Percentiles rank a stretch among this genome's conserved stretches.
These are phyloP conservation scores for Nautilus pompilius DNA, from an alignment of 1,140 invertebrate species.

Conservation along the genomic window DNA sequence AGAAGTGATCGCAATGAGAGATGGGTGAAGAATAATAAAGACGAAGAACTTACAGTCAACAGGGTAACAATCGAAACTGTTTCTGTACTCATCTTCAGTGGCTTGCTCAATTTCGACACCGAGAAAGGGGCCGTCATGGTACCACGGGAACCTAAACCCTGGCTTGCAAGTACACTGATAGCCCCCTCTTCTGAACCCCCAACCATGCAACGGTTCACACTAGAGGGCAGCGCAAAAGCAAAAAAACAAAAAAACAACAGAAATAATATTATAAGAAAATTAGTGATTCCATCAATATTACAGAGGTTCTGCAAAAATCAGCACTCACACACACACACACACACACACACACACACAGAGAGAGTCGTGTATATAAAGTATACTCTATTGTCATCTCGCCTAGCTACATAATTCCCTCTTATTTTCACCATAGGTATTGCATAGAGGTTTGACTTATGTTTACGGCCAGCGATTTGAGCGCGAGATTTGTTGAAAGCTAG, in stretches of 20 bases:
- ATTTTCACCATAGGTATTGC: too few relatives aligned
- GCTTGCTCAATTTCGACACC: conserved; percentile 92
- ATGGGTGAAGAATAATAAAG: neutral
- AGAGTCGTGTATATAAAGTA: too few relatives aligned
- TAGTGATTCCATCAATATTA: neutral
- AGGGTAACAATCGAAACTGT: conserved; percentile 84
- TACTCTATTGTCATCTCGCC: too few relatives aligned
- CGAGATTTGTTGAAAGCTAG: too few relatives aligned
- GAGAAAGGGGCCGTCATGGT: conserved; percentile 82
- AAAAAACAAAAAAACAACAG: neutral
- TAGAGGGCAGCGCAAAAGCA: conserved; percentile 53
- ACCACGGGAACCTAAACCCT: conserved; percentile 80
- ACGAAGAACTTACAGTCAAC: conserved; percentile 77
- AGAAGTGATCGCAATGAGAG: too few relatives aligned
- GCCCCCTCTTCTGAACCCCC: conserved; percentile 90
- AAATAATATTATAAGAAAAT: neutral
- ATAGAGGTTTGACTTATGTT: too few relatives aligned
- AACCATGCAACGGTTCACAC: conserved; percentile 95
- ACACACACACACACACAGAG: neutral
- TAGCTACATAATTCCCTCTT: too few relatives aligned
- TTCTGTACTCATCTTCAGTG: conserved; percentile 85
- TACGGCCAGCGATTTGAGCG: too few relatives aligned
- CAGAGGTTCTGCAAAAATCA: neutral
- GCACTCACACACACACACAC: too few relatives aligned
- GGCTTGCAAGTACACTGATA: conserved; percentile 89